Conservation (phyloP, 2,888 invertebrate genomes). For the Allophyes oxyacanthae region DNA sequence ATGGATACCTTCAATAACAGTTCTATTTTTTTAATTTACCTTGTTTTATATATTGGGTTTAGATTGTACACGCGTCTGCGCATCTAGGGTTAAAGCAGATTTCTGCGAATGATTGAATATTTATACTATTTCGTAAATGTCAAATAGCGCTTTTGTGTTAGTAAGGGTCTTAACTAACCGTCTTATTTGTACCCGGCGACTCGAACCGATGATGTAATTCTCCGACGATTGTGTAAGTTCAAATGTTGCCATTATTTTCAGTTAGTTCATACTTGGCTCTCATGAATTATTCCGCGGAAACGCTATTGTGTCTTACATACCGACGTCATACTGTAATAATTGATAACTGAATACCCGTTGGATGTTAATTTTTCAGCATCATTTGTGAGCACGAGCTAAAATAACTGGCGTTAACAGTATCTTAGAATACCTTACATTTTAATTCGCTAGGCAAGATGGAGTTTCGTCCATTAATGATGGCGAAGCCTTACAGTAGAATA, state of each 20-base stretch:
- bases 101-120: constrained; percentile 25
- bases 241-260: constrained; percentile 61
- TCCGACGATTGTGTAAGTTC: constrained; percentile 55
- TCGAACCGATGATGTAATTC: constrained; percentile 54
- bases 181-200: constrained; percentile 30
- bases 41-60: neutral
- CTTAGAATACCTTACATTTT: constrained; percentile 14
- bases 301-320: constrained; percentile 60
- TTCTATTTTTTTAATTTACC: too few relatives aligned
- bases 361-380: constrained; percentile 40
- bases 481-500: constrained; percentile 8
- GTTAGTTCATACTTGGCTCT: constrained; percentile 59
- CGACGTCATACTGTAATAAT: constrained; percentile 57
- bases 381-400: constrained; percentile 15
- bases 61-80: neutral
- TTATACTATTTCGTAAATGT: constrained; percentile 10
- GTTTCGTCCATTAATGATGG: constrained; percentile 11
- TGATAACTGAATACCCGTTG: constrained; percentile 53
- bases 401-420: constrained; percentile 13
- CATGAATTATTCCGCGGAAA: constrained; percentile 62
- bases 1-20: too few relatives aligned
- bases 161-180: constrained; percentile 27
- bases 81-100: neutral
- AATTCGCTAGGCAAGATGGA: constrained; percentile 3
- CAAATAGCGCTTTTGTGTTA: constrained; percentile 19